Conservation (phyloP, 2,797 vertebrate species). For the Muraenolepis orangiensis region DNA sequence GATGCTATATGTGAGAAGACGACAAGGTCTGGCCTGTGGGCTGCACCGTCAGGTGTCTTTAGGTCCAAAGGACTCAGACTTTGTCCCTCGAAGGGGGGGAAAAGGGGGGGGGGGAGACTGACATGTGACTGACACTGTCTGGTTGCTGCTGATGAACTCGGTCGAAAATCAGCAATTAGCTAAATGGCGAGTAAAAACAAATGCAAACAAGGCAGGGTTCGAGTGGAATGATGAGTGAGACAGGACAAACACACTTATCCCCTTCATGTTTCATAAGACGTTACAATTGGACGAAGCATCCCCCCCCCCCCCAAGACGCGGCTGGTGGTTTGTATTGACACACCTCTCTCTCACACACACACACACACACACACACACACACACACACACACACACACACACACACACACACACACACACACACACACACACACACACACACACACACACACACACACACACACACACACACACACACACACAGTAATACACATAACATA, state of each 20-base stretch:
- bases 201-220: not conserved
- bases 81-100: not conserved
- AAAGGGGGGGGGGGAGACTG: too few species aligned
- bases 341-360: not conserved
- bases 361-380: not conserved
- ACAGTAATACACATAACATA: not conserved
- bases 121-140: too few species aligned
- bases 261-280: not conserved
- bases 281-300: not conserved
- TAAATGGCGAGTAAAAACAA: not conserved
- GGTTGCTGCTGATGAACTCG: too few species aligned
- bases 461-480: not conserved
- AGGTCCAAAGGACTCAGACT: not conserved
- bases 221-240: not conserved
- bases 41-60: not conserved
- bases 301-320: too few species aligned
- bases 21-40: not conserved
- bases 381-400: not conserved
- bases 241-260: not conserved
- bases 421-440: not conserved
- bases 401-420: not conserved
- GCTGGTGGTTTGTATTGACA: too few species aligned
- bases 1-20: too few species aligned
- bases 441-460: not conserved
- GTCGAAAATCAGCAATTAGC: not conserved